Base-by-base conservation (phyloP, 2,113 vertebrate genomes). In the Sorex araneus region DNA sequence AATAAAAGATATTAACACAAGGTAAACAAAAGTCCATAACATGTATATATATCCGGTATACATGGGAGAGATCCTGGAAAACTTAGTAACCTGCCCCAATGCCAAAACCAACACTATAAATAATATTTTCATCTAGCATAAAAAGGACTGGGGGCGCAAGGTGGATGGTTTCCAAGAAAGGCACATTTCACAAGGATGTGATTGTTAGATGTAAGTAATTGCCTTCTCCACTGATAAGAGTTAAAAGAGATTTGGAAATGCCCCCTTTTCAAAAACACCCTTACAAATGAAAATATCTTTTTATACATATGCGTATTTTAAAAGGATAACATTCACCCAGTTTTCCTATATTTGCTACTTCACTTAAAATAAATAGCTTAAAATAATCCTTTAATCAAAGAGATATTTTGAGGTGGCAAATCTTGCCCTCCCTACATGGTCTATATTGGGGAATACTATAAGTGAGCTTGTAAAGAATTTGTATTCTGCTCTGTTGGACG, bases 391-490 rank as follows among this genome's bases (percentile, higher is more conserved):
- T 67, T 30, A 12, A 69, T n/a, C 23, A 23, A 69, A 32, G 66
- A 69, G 30, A 69, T 32, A 15, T 16, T 32, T 69, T 69, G 66
- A 28, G n/a, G 66, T 32, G 66, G 66, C 66, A 69, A 67, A 69
- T 69, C 15, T 32, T n/a, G n/a, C n/a, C n/a, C 66, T 30, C 69
- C 32, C 19, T 40, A 36, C 0, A 12, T 60, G 77, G 43, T 47
- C 81, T 69, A 4, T 47, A 11, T 83, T 70, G 43, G 40, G 25
- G 69, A 21, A 18, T 69, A 40, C 32, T 84, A 21, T n/a, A 27
- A 34, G n/a, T 69, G 43, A 84, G 81, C 30, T 84, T 70, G 43
- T 69, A n/a, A 69, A 69, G 43, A 84, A 70, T 69, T 50, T 69
- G 8, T 70, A 34, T 70, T 70, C 66, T 84, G 43, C 30, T 27